Evolutionary conservation across 2,113 vertebrate genomes (phyloP).

Genomic region (Bubo blakistoni): DNA sequence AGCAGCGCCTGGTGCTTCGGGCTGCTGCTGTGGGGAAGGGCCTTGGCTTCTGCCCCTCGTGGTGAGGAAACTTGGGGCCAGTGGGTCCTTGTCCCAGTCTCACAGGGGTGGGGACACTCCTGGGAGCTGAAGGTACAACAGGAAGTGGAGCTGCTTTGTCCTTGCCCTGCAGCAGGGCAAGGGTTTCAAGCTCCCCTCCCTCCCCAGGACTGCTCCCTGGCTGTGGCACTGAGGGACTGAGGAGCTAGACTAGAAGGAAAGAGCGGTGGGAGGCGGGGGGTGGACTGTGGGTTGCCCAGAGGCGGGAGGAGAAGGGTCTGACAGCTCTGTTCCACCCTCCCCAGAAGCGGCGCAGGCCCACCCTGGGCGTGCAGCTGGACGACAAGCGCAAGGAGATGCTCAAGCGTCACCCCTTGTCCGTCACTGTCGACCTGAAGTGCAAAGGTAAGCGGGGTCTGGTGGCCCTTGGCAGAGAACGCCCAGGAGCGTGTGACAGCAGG

Average conservation of each 20-base stretch:
- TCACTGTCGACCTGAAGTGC: conserved; percentile 88
- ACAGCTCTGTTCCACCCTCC: fast-evolving
- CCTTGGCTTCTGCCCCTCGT: not conserved
- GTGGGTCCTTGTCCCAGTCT: not conserved
- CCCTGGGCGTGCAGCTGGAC: conserved; percentile 90
- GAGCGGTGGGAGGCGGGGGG: not conserved
- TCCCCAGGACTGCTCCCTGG: not conserved
- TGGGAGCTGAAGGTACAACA: not conserved
- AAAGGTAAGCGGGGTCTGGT: conserved; percentile 77
- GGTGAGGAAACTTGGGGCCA: not conserved
- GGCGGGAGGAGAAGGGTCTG: not conserved
- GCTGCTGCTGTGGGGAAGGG: not conserved
- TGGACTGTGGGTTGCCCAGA: fast-evolving
- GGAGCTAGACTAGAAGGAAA: not conserved
- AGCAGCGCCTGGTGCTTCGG: not conserved
- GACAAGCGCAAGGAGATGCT: conserved; percentile 97
- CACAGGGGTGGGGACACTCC: not conserved
- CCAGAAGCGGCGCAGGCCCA: conserved; percentile 91
- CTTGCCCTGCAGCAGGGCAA: not conserved
- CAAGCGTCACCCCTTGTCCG: conserved; percentile 88
- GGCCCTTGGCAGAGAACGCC: fast-evolving
- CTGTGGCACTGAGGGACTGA: fast-evolving
- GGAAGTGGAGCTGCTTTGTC: not conserved
- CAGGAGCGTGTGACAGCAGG: not conserved
- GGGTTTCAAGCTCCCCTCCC: not conserved